phyloP scores from a whole-genome alignment of 2,113 vertebrate genomes.

The Tragelaphus scriptus region DNA sequence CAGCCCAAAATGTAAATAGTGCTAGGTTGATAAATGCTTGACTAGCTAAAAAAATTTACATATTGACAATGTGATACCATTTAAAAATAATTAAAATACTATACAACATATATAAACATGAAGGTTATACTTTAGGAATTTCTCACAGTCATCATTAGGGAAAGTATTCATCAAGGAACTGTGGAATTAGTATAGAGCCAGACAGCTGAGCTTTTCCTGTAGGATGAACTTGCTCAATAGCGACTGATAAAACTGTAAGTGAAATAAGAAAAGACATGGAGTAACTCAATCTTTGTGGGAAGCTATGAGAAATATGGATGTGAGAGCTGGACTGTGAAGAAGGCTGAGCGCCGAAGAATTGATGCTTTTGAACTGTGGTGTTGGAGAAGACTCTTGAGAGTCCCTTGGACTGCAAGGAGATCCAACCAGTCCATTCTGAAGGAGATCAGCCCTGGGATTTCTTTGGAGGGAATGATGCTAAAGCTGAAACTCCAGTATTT shows the following conservation, averaged over 20 bases:
- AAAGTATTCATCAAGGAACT: neutral
- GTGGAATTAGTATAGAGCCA: neutral
- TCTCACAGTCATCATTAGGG: neutral
- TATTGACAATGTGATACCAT: neutral
- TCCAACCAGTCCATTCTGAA: too few species aligned
- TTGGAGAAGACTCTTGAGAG: too few species aligned
- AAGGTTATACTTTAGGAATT: neutral
- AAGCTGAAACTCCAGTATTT: too few species aligned
- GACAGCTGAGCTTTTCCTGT: neutral
- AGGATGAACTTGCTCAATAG: neutral
- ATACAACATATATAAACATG: neutral
- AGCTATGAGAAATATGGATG: neutral
- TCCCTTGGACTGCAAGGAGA: too few species aligned
- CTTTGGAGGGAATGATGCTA: too few species aligned
- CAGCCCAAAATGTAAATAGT: neutral
- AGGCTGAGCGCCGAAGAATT: too few species aligned
- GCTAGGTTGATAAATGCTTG: neutral
- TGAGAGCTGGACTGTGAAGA: too few species aligned
- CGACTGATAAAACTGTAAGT: neutral
- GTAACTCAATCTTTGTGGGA: neutral
- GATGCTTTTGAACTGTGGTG: too few species aligned
- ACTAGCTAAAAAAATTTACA: neutral
- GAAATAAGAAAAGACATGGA: neutral
- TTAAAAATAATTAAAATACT: neutral
- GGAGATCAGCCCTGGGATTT: too few species aligned